These are phyloP conservation scores for Rhamnusium bicolor DNA, from an alignment of 2,888 invertebrate species.

Conservation along the genomic window DNA sequence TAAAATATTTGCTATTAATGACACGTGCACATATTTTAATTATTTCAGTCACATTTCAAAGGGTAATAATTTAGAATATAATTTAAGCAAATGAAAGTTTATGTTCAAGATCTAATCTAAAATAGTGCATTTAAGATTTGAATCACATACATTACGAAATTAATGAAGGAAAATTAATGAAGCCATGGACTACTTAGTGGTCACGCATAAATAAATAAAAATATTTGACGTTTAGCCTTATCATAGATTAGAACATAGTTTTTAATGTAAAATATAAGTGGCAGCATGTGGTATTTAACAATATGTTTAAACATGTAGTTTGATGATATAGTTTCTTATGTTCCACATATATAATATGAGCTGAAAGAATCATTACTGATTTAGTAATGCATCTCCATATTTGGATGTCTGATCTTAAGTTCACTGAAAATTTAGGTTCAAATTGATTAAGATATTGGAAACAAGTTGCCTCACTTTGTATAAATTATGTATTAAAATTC, in stretches of 20 bases:
- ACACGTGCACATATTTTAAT: not conserved
- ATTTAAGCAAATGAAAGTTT: not conserved
- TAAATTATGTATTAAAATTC: not conserved
- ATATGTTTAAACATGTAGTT: not conserved
- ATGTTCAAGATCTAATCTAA: not conserved
- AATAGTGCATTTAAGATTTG: not conserved
- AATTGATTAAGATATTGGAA: too few relatives aligned
- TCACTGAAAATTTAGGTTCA: too few relatives aligned
- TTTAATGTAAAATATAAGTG: not conserved
- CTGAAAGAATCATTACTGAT: too few relatives aligned
- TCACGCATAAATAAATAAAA: not conserved
- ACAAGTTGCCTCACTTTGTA: too few relatives aligned
- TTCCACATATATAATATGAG: too few relatives aligned
- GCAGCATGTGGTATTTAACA: not conserved
- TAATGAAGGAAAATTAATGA: not conserved
- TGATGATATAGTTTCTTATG: not conserved
- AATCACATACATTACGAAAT: not conserved
- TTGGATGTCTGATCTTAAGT: too few relatives aligned
- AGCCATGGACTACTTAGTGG: not conserved
- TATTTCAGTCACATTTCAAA: not conserved
- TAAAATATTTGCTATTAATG: too few relatives aligned
- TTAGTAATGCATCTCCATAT: too few relatives aligned
- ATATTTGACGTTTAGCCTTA: not conserved
- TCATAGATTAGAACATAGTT: not conserved
- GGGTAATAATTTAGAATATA: not conserved